Evolutionary conservation across 2,797 vertebrate species (phyloP).

Genomic region (Cercopithecus diana): DNA sequence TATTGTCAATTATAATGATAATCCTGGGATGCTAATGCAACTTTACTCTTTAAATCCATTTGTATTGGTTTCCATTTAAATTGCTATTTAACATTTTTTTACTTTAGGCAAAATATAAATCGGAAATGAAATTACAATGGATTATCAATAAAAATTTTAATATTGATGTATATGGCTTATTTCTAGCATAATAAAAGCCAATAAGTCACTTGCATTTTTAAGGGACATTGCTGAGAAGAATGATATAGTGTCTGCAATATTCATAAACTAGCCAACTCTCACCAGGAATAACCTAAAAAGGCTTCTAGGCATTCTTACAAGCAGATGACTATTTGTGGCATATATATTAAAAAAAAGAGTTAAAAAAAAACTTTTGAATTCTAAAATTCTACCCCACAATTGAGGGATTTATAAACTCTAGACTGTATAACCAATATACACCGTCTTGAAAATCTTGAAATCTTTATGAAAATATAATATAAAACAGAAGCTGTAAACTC

Average conservation of each 20-base stretch:
- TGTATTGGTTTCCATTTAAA: not conserved
- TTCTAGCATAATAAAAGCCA: not conserved
- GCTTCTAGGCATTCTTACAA: not conserved
- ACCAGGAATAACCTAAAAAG: not conserved
- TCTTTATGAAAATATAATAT: not conserved
- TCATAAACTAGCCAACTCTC: not conserved
- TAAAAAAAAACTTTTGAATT: not conserved
- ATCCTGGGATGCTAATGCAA: not conserved
- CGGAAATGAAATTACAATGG: not conserved
- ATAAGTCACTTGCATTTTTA: not conserved
- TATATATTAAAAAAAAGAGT: not conserved
- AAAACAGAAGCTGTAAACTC: not conserved
- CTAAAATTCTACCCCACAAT: not conserved
- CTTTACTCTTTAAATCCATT: not conserved
- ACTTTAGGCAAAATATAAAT: not conserved
- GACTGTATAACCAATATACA: not conserved
- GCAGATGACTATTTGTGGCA: not conserved
- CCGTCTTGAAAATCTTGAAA: not conserved
- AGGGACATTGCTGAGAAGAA: not conserved
- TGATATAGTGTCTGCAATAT: not conserved
- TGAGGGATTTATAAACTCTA: not conserved
- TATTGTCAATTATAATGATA: not conserved
- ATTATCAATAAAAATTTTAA: not conserved
- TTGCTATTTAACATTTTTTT: not conserved
- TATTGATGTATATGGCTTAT: not conserved